Base-by-base conservation (phyloP, 2,888 invertebrate species). In the Epistrophe grossulariae region DNA sequence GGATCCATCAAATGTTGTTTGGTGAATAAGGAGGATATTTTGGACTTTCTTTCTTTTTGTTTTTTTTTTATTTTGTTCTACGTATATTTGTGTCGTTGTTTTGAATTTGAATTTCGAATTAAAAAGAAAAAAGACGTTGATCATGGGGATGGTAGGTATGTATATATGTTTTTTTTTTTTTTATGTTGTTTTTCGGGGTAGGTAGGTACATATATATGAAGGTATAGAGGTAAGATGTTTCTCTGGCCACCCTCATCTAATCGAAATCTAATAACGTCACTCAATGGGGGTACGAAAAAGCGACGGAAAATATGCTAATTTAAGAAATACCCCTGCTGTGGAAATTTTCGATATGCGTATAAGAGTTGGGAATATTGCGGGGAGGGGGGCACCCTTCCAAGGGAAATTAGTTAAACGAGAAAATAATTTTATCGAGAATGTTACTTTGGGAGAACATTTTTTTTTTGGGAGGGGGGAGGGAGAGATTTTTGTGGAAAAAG, bases 251-350 rank as follows among this genome's bases (percentile, higher is more conserved):
- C 79, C 72, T 74, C 71, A 57, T 87, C 83, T 87, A 87, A 87
- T 83, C 87, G 87, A 83, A 87, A 83, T 83, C 87, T 87, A 83
- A 87, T 87, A 83, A 83, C 83, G 72, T 83, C 76, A 76, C 82
- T 79, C 79, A 72, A 83, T 76, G 79, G 87, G 87, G 74, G 79
- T 82, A 76, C 74, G 70, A 78, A 66, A 35, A 48, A 70, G 60
- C 70, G 43, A 79, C 72, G 57, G 72, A 66, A 72, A 87, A 87
- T 87, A 87, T 87, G 87, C 72, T 83, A 87, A 87, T 87, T 76
- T 72, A 19, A 2, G 40, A 50, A 50, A n/a, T 40, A 38, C 52
- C 70, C 72, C 79, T 82, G 68, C 71, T 64, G 66, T 62, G 48
- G 64, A 64, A 64, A 73, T 68, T 48, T 40, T 17, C 31, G 11